Conservation (phyloP, 2,113 vertebrate genomes). For the Columba janthina region DNA sequence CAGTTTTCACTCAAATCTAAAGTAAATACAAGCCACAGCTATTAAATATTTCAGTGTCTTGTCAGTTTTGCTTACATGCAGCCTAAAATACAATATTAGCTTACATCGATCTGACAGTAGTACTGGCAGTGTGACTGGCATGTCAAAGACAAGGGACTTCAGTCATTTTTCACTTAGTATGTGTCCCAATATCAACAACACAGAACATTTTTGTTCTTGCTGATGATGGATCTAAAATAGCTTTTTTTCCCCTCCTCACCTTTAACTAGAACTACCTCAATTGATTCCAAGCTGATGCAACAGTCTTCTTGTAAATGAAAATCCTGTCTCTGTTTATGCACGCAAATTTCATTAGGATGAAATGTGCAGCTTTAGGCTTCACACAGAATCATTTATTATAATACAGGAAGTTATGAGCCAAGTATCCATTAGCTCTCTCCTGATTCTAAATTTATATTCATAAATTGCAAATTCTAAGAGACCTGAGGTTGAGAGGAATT, state of each 20-base stretch:
- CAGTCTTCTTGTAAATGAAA: not conserved
- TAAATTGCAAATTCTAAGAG: not conserved
- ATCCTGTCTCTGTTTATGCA: not conserved
- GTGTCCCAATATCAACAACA: not conserved
- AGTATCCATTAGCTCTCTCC: not conserved
- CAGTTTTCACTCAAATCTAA: not conserved
- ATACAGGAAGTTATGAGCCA: not conserved
- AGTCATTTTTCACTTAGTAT: not conserved
- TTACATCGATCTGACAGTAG: not conserved
- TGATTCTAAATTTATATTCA: not conserved
- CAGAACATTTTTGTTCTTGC: not conserved
- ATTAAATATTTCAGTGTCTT: not conserved
- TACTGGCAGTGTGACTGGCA: not conserved
- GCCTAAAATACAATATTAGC: not conserved
- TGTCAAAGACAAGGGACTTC: not conserved
- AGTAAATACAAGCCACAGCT: not conserved
- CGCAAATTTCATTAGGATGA: too few species aligned
- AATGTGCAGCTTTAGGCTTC: not conserved
- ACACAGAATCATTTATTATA: not conserved
- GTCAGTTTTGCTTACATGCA: not conserved
- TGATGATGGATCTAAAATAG: not conserved
- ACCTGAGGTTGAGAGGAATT: not conserved
- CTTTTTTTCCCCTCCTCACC: rapidly evolving
- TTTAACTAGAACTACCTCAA: not conserved
- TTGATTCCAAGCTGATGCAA: not conserved